These are phyloP conservation scores for Sinocyclocheilus maitianheensis DNA, from an alignment of 2,113 vertebrate species.

Conservation along the genomic window DNA sequence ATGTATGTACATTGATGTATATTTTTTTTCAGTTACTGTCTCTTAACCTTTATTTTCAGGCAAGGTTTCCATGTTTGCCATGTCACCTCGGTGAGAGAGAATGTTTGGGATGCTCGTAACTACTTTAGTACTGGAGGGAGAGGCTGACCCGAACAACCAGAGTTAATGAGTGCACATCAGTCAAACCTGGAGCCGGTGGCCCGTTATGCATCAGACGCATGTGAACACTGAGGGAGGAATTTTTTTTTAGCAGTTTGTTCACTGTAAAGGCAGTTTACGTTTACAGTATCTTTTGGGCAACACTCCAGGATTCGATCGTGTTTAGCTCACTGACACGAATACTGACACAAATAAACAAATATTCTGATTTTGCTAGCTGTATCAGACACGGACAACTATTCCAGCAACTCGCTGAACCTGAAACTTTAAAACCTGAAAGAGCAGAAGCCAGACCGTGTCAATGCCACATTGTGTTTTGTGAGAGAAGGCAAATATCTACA, in stretches of 20 bases:
- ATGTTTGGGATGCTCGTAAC: neutral
- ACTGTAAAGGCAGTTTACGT: neutral
- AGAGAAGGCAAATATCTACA: slow-evolving; percentile 52
- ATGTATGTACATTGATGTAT: neutral
- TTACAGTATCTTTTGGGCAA: neutral
- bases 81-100: neutral
- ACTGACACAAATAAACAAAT: slow-evolving; percentile 28
- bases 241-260: neutral
- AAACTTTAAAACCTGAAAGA: slow-evolving; percentile 35
- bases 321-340: slow-evolving; percentile 11
- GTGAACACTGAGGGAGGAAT: neutral
- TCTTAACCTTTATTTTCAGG: neutral
- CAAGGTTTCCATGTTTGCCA: neutral
- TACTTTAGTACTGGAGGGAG: neutral
- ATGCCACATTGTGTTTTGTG: slow-evolving; percentile 40
- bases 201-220: slow-evolving; percentile 16
- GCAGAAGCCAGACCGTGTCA: slow-evolving; percentile 38
- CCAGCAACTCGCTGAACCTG: slow-evolving; percentile 36
- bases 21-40: neutral
- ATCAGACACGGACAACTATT: neutral
- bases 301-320: neutral
- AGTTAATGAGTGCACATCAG: slow-evolving; percentile 32
- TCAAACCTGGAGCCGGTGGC: slow-evolving; percentile 2
- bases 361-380: neutral
- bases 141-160: slow-evolving; percentile 7